Evolutionary conservation across 35 echinoderm and acorn worm species (phyloP), one percentile per base, ranked within the genome.

Genomic region (Diadema setosum): DNA sequence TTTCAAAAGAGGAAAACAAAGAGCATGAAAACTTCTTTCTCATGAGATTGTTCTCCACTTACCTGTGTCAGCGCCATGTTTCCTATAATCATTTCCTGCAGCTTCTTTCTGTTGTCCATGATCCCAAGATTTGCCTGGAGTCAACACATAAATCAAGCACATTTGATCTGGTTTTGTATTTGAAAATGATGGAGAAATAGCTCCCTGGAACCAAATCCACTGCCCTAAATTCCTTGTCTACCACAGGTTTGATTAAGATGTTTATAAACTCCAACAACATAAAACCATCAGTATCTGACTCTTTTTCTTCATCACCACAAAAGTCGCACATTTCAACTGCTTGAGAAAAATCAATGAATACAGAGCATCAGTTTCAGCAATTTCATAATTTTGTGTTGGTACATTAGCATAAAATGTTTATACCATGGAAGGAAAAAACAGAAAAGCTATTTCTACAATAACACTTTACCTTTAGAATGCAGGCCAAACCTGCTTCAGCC

Each of bases 41-140:
- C n/a, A n/a, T n/a, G n/a, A n/a, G n/a, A n/a, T n/a, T 60, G 21
- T 11, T n/a, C 57, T 23, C 17, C 26, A 85, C 81, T 45, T 87
- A 99, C 96, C 96, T 99, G 96, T 58, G 96, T 99, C 0, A 99
- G 50, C 9, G 92, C 96, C 92, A 99, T 92, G 59, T 99, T 99
- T 21, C 96, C 96, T 8, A 70, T 81, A 45, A 99, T 92, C 96
- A 99, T 99, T 84, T 83, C 87, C 93, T 86, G 91, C 46, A 86
- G 85, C 49, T 99, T 91, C 37, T 87, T 90, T 35, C 36, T 85
- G 35, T 82, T 46, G 83, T 99, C 96, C 85, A 99, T 89, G 11
- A 52, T 87, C 3, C 93, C 96, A 39, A 99, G 82, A 84, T 99
- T 99, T 21, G 90, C 92, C 96, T 99, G 42, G 0, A 58, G 42